These are phyloP conservation scores for Propsilocerus akamusi DNA, from an alignment of 1,140 invertebrate species.

Conservation along the genomic window DNA sequence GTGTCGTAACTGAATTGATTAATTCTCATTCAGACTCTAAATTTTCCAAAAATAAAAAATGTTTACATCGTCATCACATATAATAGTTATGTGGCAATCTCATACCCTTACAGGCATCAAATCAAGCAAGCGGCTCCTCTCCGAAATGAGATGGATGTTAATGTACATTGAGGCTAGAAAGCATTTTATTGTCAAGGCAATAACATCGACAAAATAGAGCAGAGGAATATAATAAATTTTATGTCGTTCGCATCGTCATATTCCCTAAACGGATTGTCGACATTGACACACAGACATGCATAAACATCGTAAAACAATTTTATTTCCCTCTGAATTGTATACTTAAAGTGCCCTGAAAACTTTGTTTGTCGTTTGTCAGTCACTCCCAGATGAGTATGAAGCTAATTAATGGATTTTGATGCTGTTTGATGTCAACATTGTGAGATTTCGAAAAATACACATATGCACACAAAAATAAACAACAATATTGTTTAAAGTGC, in stretches of 20 bases:
- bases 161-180: background rate
- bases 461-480: background rate
- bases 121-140: background rate
- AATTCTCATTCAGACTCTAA: background rate
- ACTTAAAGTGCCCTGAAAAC: background rate
- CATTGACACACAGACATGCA: background rate
- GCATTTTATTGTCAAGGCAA: background rate
- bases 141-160: background rate
- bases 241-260: background rate
- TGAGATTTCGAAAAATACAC: no score
- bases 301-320: background rate
- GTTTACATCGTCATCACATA: background rate
- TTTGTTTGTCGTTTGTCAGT: no score
- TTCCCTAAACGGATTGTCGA: background rate
- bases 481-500: background rate
- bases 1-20: background rate
- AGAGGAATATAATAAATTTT: constrained; percentile 1
- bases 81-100: background rate
- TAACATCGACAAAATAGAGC: background rate
- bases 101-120: background rate
- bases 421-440: background rate
- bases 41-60: background rate
- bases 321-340: background rate
- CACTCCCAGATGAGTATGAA: background rate
- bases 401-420: background rate